Conservation (phyloP, 1,140 invertebrate genomes). For the Drosophila biarmipes region DNA sequence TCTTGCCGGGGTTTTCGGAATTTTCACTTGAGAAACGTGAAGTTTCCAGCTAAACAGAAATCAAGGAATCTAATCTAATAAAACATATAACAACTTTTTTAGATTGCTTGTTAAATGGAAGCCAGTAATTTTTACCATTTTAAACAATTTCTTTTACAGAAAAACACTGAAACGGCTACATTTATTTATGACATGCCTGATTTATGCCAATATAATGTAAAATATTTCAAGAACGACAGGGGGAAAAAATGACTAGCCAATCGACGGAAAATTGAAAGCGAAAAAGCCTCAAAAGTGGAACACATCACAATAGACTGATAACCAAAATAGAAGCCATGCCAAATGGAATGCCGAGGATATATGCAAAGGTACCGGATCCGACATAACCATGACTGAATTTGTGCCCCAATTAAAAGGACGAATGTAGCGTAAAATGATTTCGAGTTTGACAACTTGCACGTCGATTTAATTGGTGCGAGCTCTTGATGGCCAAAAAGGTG, state of each 20-base stretch:
- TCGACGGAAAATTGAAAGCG: neutral
- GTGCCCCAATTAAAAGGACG: slow-evolving; percentile 76
- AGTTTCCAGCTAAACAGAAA: no score
- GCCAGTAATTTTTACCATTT: no score
- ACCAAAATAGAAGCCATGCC: neutral
- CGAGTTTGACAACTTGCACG: slow-evolving; percentile 72
- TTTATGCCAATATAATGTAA: neutral
- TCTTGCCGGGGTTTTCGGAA: neutral
- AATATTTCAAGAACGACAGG: neutral
- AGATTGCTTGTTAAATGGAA: no score
- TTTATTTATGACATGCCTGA: no score
- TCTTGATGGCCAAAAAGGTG: slow-evolving; percentile 47
- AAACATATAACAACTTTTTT: no score
- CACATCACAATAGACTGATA: slow-evolving; percentile 10
- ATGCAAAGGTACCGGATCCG: slow-evolving; percentile 13
- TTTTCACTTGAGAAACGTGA: no score
- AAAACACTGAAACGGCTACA: no score
- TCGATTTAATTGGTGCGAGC: slow-evolving; percentile 77
- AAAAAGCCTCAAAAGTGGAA: neutral
- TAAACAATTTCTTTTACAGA: no score
- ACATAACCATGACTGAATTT: slow-evolving; percentile 35
- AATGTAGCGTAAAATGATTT: slow-evolving; percentile 74
- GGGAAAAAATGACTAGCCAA: neutral
- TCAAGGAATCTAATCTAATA: no score
- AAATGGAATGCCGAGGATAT: slow-evolving; percentile 24